Base-by-base conservation (phyloP, 53 echinoderm and acorn worm species). In the Actinopyga echinites region DNA sequence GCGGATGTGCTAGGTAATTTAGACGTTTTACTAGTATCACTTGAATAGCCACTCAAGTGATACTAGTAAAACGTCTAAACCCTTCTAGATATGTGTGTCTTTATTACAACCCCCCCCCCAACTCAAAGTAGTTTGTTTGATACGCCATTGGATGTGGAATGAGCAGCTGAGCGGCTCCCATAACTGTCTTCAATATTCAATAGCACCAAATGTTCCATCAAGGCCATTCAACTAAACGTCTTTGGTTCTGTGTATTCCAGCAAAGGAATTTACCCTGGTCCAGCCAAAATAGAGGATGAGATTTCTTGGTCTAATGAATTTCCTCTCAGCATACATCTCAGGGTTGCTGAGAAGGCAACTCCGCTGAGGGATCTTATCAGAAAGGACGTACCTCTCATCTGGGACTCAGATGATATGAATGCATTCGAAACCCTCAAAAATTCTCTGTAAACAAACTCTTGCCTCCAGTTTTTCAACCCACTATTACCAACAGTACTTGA, bases 231-330 rank as follows among this genome's bases (percentile, higher is more conserved):
- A n/a, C n/a, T 86, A 26, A 52, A 65, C 29, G 83, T 83, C 58
- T 90, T 90, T 44, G 90, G 87, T 15, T 75, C 83, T 1, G 24
- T 79, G 6, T 87, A 84, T 84, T 45, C 84, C 9, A 65, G 21
- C 19, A 24, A 20, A 0, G 91, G 91, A 6, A 85, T 81, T 30
- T 0, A 40, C 10, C 91, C 93, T 1, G 90, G 90, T 54, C 88
- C 93, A 2, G 33, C n/a, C 32, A 69, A 86, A 69, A 53, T 78
- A 35, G 66, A 78, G 30, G 83, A 83, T 58, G 34, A 87, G 87
- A 9, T 62, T 86, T 57, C 32, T 25, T 6, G 29, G 64, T 64
- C 30, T 28, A 15, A 26, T 64, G 4, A 73, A 6, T 7, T 69
- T 33, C 9, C 36, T 43, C 10, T 36, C 31, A 2, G 20, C 36